Evolutionary conservation across 2,113 vertebrate species (phyloP), one percentile per base, ranked within the genome.

Genomic region (Channa maculata): DNA sequence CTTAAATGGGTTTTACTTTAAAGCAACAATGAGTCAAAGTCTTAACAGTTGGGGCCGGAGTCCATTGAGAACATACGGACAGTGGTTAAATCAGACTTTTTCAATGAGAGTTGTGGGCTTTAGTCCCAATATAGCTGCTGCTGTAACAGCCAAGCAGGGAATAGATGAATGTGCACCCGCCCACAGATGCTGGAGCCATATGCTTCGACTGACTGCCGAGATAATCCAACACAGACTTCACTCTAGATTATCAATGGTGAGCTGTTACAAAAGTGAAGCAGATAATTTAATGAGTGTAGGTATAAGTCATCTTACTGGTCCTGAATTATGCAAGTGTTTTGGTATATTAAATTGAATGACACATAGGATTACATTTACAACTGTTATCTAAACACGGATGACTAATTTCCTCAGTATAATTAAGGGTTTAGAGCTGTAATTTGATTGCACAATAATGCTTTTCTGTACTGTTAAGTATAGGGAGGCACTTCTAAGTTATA

Each of bases 101-200:
- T 93, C 88, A 94, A 93, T 91, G 92, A 92, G 80, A 90, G 86
- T 89, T 36, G 13, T 66, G 79, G 79, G 88, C 79, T 86, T 89
- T 70, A 68, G 75, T 78, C 86, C 74, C 53, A 61, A 67, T 68
- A 79, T 83, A 88, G 87, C 76, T 41, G 15, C 82, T 70, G 50
- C 70, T 34, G 44, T 41, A 58, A 70, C 2, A 41, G 82, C 83
- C 77, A 80, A 82, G 80, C 49, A 50, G 80, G 63, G 79, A 83
- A 74, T 52, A 72, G 69, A 78, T 79, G 82, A 85, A 83, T 49
- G 33, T 63, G 77, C 80, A 84, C 60, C 36, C 5, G 62, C 65
- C 48, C 80, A 62, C 91, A 94, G 92, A 90, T 92, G 92, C 85
- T 36, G 65, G 43, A 72, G 71, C 89, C 92, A 91, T 93, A 91